Percentiles rank a stretch among this genome's conserved stretches.
Conservation (phyloP, 2,113 vertebrate species). For the Campylomormyrus tamandua region DNA sequence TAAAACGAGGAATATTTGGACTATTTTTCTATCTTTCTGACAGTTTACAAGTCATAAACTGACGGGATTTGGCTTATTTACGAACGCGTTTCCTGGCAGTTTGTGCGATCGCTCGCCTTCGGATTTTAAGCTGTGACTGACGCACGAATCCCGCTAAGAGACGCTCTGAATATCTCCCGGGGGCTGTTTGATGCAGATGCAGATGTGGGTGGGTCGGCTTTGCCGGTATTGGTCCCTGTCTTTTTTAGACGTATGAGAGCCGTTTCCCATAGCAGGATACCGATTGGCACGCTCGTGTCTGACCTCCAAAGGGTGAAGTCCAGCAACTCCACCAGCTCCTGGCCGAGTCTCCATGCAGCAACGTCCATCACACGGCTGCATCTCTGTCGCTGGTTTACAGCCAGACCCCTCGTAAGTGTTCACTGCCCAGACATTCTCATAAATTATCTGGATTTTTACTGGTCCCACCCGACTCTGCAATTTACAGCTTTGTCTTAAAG, state of each 20-base stretch:
- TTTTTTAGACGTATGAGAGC: not conserved
- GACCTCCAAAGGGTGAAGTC: not conserved
- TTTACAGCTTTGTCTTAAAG: conserved; percentile 32
- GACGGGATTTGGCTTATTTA: not conserved
- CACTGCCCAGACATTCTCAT: conserved; percentile 32
- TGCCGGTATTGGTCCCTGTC: not conserved
- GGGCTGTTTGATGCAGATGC: not conserved
- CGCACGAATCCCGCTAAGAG: not conserved
- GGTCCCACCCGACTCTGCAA: conserved; percentile 19
- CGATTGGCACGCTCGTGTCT: conserved; percentile 20
- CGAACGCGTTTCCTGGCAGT: not conserved
- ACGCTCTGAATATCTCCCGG: not conserved
- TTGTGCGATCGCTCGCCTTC: not conserved
- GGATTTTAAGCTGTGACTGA: not conserved
- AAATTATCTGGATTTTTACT: conserved; percentile 31
- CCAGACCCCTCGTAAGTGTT: conserved; percentile 7
- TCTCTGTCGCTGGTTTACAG: conserved; percentile 7
- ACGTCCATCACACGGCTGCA: not conserved
- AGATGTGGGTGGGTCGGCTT: not conserved
- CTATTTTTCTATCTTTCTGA: not conserved
- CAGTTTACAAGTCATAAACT: not conserved
- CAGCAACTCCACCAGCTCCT: not conserved
- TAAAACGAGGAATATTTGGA: conserved; percentile 11
- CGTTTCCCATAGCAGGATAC: conserved; percentile 22
- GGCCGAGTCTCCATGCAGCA: not conserved